Percentiles rank a stretch among this genome's conserved stretches.
Conservation (phyloP, 2,888 invertebrate genomes). For the Buathra laborator region DNA sequence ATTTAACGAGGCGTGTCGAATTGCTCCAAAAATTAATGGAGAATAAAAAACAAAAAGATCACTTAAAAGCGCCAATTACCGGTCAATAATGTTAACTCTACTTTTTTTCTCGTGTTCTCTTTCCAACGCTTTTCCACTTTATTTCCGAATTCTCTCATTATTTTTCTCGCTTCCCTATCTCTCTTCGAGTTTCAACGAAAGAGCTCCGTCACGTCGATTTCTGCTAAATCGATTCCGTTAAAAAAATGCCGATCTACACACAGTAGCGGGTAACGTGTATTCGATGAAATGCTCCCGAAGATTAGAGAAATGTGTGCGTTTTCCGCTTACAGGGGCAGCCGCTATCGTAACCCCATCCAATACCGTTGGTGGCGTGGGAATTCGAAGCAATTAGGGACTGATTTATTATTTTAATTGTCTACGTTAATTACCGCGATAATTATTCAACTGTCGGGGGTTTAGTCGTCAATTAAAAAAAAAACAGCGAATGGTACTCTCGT, state of each 20-base stretch:
- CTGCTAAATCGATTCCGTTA: constrained; percentile 47
- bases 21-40: not conserved
- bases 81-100: constrained; percentile 53
- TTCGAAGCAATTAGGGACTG: constrained; percentile 68
- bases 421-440: constrained; percentile 65
- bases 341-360: constrained; percentile 34
- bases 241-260: constrained; percentile 31
- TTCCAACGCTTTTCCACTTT: not conserved
- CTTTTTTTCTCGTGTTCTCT: constrained; percentile 22
- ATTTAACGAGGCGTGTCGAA: not conserved
- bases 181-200: constrained; percentile 23
- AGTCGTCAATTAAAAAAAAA: constrained; percentile 35
- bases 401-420: constrained; percentile 71
- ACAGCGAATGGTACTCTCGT: not conserved
- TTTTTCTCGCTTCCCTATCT: constrained; percentile 38
- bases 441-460: constrained; percentile 57
- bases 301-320: constrained; percentile 13
- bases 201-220: constrained; percentile 9
- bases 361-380: constrained; percentile 60
- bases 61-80: constrained; percentile 59
- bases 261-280: not conserved
- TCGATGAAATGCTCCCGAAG: constrained; percentile 7
- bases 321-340: not conserved
- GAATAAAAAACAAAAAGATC: constrained; percentile 43
- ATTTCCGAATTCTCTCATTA: constrained; percentile 15